Conservation (phyloP, 2,113 vertebrate species). For the Zosterops borbonicus region DNA sequence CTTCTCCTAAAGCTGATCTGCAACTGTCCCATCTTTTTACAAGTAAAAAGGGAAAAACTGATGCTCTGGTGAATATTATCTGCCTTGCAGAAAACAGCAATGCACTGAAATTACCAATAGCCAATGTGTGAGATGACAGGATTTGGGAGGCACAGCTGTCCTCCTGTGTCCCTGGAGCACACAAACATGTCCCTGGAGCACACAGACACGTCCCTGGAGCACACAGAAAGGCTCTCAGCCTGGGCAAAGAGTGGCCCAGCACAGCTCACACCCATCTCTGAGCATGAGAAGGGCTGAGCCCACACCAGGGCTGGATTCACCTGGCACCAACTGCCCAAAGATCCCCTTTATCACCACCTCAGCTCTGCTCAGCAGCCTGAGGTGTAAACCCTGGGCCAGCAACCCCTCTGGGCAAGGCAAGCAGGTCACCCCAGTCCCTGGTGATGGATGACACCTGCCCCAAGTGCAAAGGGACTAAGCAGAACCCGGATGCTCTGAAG, state of each 20-base stretch:
- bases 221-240: neutral
- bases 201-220: rapidly evolving
- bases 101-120: neutral
- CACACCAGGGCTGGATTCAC: rapidly evolving
- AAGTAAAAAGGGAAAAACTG: neutral
- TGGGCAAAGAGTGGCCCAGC: neutral
- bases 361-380: neutral
- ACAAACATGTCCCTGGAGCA: rapidly evolving
- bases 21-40: rapidly evolving
- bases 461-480: rapidly evolving
- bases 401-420: neutral
- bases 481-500: neutral
- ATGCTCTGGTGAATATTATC: neutral
- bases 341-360: neutral
- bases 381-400: rapidly evolving
- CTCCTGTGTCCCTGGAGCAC: neutral
- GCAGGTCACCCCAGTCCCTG: neutral
- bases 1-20: neutral
- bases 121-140: neutral
- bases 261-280: rapidly evolving
- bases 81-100: neutral
- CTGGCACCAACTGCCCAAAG: neutral
- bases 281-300: neutral
- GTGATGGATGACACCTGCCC: neutral
- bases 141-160: neutral